phyloP scores from a whole-genome alignment of 2,888 invertebrate species.

The Chrysolina americana region DNA sequence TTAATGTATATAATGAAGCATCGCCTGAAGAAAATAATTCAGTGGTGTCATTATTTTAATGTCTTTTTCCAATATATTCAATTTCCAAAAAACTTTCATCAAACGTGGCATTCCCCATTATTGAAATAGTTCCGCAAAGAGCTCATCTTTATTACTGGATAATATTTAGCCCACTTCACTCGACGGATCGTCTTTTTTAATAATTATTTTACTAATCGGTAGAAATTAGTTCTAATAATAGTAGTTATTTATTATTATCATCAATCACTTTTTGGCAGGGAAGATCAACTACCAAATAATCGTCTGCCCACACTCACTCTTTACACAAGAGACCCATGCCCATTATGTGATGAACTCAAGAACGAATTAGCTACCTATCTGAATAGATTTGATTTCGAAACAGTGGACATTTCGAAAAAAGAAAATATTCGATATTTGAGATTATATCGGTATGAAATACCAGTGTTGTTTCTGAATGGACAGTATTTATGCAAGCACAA shows the following conservation, averaged over 20 bases:
- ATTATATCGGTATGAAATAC: conserved; percentile 87
- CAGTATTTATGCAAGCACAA: conserved; percentile 85
- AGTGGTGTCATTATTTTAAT: no score
- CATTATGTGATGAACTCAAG: conserved; percentile 86
- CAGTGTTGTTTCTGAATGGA: conserved; percentile 89
- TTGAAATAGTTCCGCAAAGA: no score
- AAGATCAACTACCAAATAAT: conserved; percentile 64
- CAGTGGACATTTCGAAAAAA: conserved; percentile 82
- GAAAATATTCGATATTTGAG: conserved; percentile 82
- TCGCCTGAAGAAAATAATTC: no score
- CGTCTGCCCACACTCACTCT: conserved; percentile 79
- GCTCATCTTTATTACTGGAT: no score
- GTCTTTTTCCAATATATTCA: no score
- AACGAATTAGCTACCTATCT: conserved; percentile 75
- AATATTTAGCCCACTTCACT: no score
- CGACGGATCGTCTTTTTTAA: no score
- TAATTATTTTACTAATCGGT: no score
- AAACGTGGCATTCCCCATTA: no score
- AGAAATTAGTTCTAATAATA: no score
- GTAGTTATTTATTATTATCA: background rate
- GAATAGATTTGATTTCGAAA: conserved; percentile 77
- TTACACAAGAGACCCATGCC: conserved; percentile 87
- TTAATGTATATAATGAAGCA: no score
- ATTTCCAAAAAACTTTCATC: no score
- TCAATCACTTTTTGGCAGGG: conserved; percentile 67